Conservation (phyloP, 30 jellyfish, hydroid and myxozoan species). For the Hydractinia symbiolongicarpus region DNA sequence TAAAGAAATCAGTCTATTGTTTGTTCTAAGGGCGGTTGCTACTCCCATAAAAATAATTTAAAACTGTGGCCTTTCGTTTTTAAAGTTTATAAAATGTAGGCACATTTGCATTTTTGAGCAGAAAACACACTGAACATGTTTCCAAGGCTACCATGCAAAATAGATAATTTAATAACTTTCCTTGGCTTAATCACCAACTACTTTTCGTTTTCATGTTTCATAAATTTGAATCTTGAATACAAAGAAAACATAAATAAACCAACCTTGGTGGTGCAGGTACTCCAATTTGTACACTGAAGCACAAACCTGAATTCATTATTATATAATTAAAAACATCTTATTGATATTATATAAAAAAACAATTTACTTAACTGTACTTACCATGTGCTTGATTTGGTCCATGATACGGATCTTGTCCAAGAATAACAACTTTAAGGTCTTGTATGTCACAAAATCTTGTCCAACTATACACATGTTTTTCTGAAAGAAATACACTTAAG, state of each 20-base stretch:
- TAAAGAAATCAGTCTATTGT: too few relatives aligned
- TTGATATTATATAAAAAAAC: neutral
- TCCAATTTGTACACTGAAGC: slow-evolving; percentile 92
- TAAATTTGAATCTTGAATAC: too few relatives aligned
- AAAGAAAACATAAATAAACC: neutral
- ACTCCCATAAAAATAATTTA: too few relatives aligned
- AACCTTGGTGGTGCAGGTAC: slow-evolving; percentile 98
- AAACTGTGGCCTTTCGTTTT: too few relatives aligned
- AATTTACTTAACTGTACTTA: neutral
- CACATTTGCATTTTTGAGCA: too few relatives aligned
- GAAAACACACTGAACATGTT: too few relatives aligned
- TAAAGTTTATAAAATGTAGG: too few relatives aligned
- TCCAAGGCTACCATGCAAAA: too few relatives aligned
- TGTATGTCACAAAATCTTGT: slow-evolving; percentile 55
- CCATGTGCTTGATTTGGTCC: slow-evolving; percentile 99
- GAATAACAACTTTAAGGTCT: slow-evolving; percentile 82
- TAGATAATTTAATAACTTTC: too few relatives aligned
- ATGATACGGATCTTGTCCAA: slow-evolving; percentile 99
- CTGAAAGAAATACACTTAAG: slow-evolving; percentile 28
- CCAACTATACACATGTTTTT: slow-evolving; percentile 80
- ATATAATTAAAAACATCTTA: neutral
- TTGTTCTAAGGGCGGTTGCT: too few relatives aligned
- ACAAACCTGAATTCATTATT: slow-evolving; percentile 55
- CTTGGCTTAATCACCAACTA: too few relatives aligned
- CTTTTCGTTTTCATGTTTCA: too few relatives aligned